Base-by-base conservation (phyloP, 92 coral and sea anemone species). In the Ricordea florida region DNA sequence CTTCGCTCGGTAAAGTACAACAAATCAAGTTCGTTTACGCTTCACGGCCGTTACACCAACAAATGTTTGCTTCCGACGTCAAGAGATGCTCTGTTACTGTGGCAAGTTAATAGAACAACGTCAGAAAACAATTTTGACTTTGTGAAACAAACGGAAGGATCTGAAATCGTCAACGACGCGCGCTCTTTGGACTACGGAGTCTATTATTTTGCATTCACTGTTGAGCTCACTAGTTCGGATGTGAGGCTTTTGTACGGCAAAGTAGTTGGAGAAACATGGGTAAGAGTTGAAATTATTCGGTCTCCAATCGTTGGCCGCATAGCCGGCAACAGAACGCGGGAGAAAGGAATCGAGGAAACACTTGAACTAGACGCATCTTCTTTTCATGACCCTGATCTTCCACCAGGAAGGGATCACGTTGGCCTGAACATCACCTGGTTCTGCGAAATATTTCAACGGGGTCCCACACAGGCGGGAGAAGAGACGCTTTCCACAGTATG, bases 321-420 rank as follows among this genome's bases (percentile, higher is more conserved):
- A 56, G 57, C 67, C 3, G 93, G 93, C 0, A 79, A 79, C 3
- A 57, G 47, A 14, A 28, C 37, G 24, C 70, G 70, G 21, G 36
- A 72, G 13, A 74, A 70, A 3, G 89, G 73, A n/a, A 76, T 66
- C 16, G 90, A 79, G 15, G 31, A 65, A 42, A 25, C 69, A 10
- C 85, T 91, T 24, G 40, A 43, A 25, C 66, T 91, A 38, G 83
- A 83, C 40, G 93, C 90, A 7, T 66, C 78, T 6, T 42, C 3
- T 1, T 91, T 91, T 9, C 52, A 66, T 4, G 93, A 91, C 31
- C 97, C 93, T 35, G 97, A 91, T 69, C 68, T 60, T 4, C 59
- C 38, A 18, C 67, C 46, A 11, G 18, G 30, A 6, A 33, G 42
- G 10, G 79, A 70, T 20, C 50, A 49, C 3, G 32, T 10, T 11